Evolutionary conservation across 1,140 invertebrate genomes (phyloP).

Genomic region (Bilobella aurantiaca): DNA sequence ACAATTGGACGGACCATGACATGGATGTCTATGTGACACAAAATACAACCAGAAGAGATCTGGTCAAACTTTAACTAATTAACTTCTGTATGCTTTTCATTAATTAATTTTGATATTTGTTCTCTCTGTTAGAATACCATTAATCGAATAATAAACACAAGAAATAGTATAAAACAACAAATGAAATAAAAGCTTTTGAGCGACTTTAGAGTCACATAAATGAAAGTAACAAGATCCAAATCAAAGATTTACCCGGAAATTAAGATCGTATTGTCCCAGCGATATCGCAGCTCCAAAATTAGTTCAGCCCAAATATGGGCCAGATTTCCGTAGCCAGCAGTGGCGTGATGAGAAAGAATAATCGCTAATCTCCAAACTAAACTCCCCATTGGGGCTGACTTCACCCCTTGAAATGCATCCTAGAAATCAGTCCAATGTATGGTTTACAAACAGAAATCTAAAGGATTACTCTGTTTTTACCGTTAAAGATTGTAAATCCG

Average conservation of each 20-base stretch:
- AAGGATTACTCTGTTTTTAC: conserved; percentile 8
- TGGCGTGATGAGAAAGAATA: conserved; percentile 62
- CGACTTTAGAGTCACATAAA: too few relatives aligned
- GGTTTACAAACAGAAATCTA: not conserved
- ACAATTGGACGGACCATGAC: conserved; percentile 90
- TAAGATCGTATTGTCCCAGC: conserved; percentile 70
- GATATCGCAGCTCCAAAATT: conserved; percentile 72
- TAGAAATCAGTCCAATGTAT: conserved; percentile 14
- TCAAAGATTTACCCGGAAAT: conserved; percentile 68
- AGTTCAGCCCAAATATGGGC: conserved; percentile 90
- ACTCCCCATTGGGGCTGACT: conserved; percentile 65
- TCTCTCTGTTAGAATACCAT: too few relatives aligned
- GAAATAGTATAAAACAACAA: too few relatives aligned
- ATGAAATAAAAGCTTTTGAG: too few relatives aligned
- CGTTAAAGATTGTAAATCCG: not conserved
- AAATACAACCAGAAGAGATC: conserved; percentile 70
- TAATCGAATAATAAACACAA: too few relatives aligned
- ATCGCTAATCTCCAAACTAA: conserved; percentile 72
- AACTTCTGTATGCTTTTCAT: too few relatives aligned
- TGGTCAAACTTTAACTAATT: conserved; percentile 69
- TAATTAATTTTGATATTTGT: too few relatives aligned
- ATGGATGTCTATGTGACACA: conserved; percentile 90
- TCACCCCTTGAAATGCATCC: conserved; percentile 41
- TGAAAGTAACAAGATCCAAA: too few relatives aligned
- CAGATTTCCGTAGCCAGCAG: conserved; percentile 62